These are phyloP conservation scores for Slavum lentiscoides DNA, from an alignment of 2,888 invertebrate species.

Conservation along the genomic window DNA sequence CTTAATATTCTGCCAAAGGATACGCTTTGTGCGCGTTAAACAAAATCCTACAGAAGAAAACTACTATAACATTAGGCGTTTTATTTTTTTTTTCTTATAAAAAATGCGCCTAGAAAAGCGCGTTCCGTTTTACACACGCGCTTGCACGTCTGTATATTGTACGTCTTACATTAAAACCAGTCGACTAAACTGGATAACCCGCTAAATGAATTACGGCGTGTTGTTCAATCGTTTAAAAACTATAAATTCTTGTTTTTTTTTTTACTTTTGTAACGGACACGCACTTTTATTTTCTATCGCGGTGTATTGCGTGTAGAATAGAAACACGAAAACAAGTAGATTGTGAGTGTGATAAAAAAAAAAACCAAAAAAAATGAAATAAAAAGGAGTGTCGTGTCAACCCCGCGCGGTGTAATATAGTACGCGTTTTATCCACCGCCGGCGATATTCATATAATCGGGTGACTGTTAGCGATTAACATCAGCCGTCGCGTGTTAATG, in stretches of 20 bases:
- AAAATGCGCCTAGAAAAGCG: slow-evolving; percentile 6
- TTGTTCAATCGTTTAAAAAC: neutral
- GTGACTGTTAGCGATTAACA: slow-evolving; percentile 29
- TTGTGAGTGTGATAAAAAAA: slow-evolving; percentile 36
- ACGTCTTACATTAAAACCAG: neutral
- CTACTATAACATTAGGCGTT: no score
- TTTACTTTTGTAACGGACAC: neutral
- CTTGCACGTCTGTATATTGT: slow-evolving; percentile 8
- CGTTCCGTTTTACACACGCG: slow-evolving; percentile 25
- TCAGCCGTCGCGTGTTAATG: slow-evolving; percentile 37
- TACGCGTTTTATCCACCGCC: slow-evolving; percentile 14
- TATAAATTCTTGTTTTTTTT: neutral
- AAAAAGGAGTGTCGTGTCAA: slow-evolving; percentile 24
- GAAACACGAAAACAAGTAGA: neutral
- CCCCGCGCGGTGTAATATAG: slow-evolving; percentile 17
- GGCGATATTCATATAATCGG: slow-evolving; percentile 32
- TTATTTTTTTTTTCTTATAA: no score
- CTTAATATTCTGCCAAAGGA: no score
- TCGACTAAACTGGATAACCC: neutral
- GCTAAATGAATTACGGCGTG: neutral
- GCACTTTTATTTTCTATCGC: neutral
- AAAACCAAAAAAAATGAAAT: slow-evolving; percentile 4
- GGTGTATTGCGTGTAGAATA: no score
- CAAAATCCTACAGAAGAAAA: no score
- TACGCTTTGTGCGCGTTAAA: no score